Base-by-base conservation (phyloP, 2,113 vertebrate species). In the Halichoerus grypus region DNA sequence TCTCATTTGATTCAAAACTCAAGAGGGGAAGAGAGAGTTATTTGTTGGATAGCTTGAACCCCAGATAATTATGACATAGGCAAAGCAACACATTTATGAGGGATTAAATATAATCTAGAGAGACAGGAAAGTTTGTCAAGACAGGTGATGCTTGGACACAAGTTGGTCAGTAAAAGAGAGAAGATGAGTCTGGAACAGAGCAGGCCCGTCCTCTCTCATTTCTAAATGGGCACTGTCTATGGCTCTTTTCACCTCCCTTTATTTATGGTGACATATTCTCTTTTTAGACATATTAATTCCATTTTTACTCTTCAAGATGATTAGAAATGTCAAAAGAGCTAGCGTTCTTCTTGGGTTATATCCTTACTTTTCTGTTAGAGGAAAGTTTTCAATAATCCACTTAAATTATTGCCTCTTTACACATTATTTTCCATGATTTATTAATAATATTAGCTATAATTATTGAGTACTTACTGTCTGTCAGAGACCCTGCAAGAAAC, bases 1-100 rank as follows among this genome's bases (percentile, higher is more conserved):
- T 95, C 13, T 81, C 72, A 76, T 74, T 93, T 76, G 53, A 85
- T 80, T 63, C 31, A 67, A 51, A 93, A 94, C 65, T 91, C 21
- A 91, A 92, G 10, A 33, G 24, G 46, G 14, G 4, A 55, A 51
- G 31, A 85, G 4, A 15, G 19, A 82, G 26, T 61, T 79, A 57
- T 53, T 89, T 96, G 4, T 57, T 74, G 3, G 5, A 24, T 88
- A 19, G 46, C 7, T 72, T 31, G 16, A 67, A 83, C 5, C 3
- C 21, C 22, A 49, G 55, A n/a, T 14, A 42, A 3, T 19, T 91
- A n/a, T 51, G 13, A 82, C 11, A 46, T 24, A 69, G 18, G 0
- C 8, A 53, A 49, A 57, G 3, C 36, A 69, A 39, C 33, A 69
- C 12, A 53, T 46, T 15, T 9, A 22, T 11, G 13, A 95, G 24